phyloP scores from a whole-genome alignment of 2,113 vertebrate species.

The Coptodon rendalli region DNA sequence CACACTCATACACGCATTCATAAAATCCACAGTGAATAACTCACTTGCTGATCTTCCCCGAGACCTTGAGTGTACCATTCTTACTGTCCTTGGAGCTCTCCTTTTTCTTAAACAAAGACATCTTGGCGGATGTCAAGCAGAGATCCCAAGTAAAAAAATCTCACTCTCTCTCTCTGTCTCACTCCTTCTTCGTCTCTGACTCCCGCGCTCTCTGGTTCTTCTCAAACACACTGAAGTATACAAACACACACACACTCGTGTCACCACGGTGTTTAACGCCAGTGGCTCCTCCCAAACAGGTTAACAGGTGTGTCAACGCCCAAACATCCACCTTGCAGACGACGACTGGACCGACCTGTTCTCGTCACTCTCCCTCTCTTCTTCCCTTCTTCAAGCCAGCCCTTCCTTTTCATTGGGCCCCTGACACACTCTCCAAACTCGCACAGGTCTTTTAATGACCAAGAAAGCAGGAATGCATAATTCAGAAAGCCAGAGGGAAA shows the following conservation, averaged over 20 bases:
- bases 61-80: slow-evolving; percentile 19
- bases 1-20: background rate
- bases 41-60: slow-evolving; percentile 60
- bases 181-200: slow-evolving; percentile 16
- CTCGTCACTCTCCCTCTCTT: background rate
- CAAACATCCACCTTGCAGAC: slow-evolving; percentile 42
- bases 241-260: slow-evolving; percentile 1
- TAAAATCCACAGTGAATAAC: background rate
- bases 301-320: slow-evolving; percentile 64
- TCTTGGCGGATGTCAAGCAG: slow-evolving; percentile 31
- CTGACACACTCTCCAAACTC: background rate
- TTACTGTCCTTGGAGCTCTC: background rate
- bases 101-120: slow-evolving; percentile 55
- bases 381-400: background rate
- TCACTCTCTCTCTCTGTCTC: slow-evolving; percentile 15
- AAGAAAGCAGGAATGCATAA: background rate
- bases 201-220: slow-evolving; percentile 16
- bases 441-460: background rate
- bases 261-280: slow-evolving; percentile 18
- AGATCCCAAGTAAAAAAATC: slow-evolving; percentile 10
- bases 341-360: slow-evolving; percentile 71
- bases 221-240: slow-evolving; percentile 10
- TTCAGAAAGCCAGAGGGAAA: background rate
- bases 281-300: slow-evolving; percentile 62
- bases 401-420: slow-evolving; percentile 1